Conservation (phyloP, 1,140 invertebrate species). For the Thalassaphorura encarpata region DNA sequence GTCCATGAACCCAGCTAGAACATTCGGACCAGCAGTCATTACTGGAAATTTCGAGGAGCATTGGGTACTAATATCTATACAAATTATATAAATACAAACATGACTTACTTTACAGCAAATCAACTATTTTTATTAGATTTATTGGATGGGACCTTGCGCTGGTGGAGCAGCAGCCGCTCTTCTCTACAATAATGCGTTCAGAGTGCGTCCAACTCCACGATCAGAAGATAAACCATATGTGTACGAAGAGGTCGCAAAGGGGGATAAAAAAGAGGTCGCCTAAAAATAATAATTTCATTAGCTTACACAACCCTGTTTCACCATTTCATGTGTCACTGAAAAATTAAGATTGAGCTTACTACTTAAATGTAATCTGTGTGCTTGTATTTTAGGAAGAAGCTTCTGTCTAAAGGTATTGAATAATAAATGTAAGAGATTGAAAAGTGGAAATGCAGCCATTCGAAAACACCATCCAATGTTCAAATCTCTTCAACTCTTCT, state of each 20-base stretch:
- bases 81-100: conserved; percentile 2
- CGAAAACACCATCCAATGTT: no score
- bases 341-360: no score
- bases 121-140: conserved; percentile 15
- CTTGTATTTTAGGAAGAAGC: conserved; percentile 10
- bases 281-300: not conserved
- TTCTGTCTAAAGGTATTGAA: conserved; percentile 9
- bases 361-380: not conserved
- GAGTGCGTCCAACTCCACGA: not conserved
- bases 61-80: conserved; percentile 54
- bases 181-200: conserved; percentile 26
- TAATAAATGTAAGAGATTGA: no score
- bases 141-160: conserved; percentile 31
- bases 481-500: no score
- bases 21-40: conserved; percentile 73
- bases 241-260: conserved; percentile 26
- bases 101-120: conserved; percentile 10
- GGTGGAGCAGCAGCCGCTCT: conserved; percentile 29
- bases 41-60: conserved; percentile 60
- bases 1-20: conserved; percentile 81
- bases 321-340: no score
- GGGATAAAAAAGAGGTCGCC: conserved; percentile 30
- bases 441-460: no score
- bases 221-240: conserved; percentile 7
- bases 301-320: not conserved